A percentile compares a stretch with the other conserved stretches of the same genome.
phyloP scores from a whole-genome alignment of 1,140 invertebrate species.

The Atta colombica region DNA sequence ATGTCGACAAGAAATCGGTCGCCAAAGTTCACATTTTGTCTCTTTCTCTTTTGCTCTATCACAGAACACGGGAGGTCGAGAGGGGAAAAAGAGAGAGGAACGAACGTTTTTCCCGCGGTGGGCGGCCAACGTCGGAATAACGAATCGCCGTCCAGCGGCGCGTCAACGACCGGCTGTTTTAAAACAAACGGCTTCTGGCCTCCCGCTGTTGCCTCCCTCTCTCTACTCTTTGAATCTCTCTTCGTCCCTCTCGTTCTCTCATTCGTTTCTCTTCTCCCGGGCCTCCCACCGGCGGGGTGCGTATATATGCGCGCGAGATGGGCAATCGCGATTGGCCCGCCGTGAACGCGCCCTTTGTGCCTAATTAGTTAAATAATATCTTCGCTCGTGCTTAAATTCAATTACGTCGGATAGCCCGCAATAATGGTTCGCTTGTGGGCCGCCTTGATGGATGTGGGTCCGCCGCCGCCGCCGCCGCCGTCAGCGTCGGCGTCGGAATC shows the following conservation, averaged over 20 bases:
- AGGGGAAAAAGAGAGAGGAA: constrained; percentile 56
- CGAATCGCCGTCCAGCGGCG: constrained; percentile 75
- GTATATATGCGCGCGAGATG: constrained; percentile 69
- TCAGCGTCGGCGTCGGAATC: constrained; percentile 64
- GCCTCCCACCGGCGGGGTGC: constrained; percentile 61
- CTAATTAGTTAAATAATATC: constrained; percentile 87
- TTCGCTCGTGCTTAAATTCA: constrained; percentile 86
- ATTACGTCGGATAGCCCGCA: constrained; percentile 83
- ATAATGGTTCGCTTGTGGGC: constrained; percentile 85
- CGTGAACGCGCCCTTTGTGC: constrained; percentile 85
- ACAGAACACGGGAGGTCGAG: constrained; percentile 23
- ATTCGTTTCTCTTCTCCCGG: constrained; percentile 22
- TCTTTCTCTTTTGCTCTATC: neutral
- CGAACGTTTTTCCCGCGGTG: constrained; percentile 73
- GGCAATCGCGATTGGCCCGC: constrained; percentile 77
- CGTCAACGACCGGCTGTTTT: constrained; percentile 78
- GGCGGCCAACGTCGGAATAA: constrained; percentile 74
- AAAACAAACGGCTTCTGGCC: constrained; percentile 75
- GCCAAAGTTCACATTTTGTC: constrained; percentile 38
- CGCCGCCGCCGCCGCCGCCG: constrained; percentile 24
- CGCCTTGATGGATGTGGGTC: constrained; percentile 81
- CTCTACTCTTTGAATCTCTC: constrained; percentile 22
- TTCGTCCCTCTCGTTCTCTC: constrained; percentile 27
- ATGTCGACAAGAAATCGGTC: constrained; percentile 45
- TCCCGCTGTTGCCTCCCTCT: constrained; percentile 41